phyloP scores from a whole-genome alignment of 2,888 invertebrate species.

The Colostygia pectinataria region DNA sequence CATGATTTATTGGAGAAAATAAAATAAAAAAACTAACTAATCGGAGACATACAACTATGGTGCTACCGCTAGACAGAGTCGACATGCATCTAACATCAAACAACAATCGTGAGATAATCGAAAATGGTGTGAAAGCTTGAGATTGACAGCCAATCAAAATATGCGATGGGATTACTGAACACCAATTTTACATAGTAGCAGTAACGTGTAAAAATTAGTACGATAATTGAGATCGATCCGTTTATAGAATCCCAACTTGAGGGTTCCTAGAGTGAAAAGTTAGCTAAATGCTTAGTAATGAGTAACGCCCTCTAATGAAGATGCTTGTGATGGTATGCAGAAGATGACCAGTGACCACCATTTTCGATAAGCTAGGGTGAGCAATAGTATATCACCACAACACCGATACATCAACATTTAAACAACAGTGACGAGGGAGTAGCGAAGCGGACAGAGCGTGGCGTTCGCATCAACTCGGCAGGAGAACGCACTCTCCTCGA shows the following conservation, averaged over 20 bases:
- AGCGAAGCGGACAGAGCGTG: slow-evolving; percentile 69
- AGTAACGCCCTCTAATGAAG: slow-evolving; percentile 47
- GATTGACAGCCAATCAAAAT: slow-evolving; percentile 56
- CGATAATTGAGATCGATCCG: slow-evolving; percentile 8
- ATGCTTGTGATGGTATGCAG: slow-evolving; percentile 44
- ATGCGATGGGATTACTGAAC: slow-evolving; percentile 64
- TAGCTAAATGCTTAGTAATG: slow-evolving; percentile 53
- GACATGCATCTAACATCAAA: slow-evolving; percentile 50
- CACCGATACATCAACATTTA: slow-evolving; percentile 51
- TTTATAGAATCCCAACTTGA: slow-evolving; percentile 40
- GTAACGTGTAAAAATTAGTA: slow-evolving; percentile 50
- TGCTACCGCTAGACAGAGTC: slow-evolving; percentile 34
- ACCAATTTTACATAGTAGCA: slow-evolving; percentile 73
- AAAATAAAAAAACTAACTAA: slow-evolving; percentile 7
- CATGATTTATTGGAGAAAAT: not conserved
- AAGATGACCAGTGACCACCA: slow-evolving; percentile 53
- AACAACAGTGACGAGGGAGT: slow-evolving; percentile 48
- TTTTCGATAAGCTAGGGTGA: slow-evolving; percentile 64
- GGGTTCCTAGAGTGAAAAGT: slow-evolving; percentile 42
- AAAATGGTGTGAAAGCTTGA: slow-evolving; percentile 72
- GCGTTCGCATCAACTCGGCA: slow-evolving; percentile 46
- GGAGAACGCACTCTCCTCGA: slow-evolving; percentile 25
- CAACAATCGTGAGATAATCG: slow-evolving; percentile 52
- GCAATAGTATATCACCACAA: slow-evolving; percentile 56
- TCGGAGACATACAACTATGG: slow-evolving; percentile 17